These are phyloP conservation scores for Heliconius nattereri DNA, from an alignment of 1,140 invertebrate genomes.

Conservation along the genomic window DNA sequence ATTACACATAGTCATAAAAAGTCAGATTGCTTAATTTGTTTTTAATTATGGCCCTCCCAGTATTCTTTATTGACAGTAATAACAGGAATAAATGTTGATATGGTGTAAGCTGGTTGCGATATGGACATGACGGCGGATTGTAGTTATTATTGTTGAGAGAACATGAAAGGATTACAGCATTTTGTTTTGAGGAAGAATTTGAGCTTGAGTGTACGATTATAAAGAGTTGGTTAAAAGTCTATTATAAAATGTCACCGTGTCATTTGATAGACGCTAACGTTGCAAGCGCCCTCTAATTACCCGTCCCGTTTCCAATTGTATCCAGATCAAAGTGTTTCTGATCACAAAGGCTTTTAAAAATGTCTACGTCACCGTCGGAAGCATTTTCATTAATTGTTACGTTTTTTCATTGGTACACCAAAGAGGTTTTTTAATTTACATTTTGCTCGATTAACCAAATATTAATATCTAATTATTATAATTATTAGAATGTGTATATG, in stretches of 20 bases:
- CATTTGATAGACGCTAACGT: slow-evolving; percentile 14
- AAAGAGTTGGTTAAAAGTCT: slow-evolving; percentile 5
- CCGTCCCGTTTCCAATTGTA: slow-evolving; percentile 50
- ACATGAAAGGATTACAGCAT: not conserved
- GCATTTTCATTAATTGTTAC: slow-evolving; percentile 54
- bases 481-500: too few relatives aligned
- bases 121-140: not conserved
- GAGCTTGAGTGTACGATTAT: not conserved
- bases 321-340: slow-evolving; percentile 65
- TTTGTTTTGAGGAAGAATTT: not conserved
- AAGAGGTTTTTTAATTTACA: slow-evolving; percentile 32
- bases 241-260: slow-evolving; percentile 16
- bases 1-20: slow-evolving; percentile 37
- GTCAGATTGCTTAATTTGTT: slow-evolving; percentile 31
- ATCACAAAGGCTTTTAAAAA: slow-evolving; percentile 68
- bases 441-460: slow-evolving; percentile 25
- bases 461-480: not conserved
- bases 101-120: not conserved
- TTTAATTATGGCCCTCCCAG: slow-evolving; percentile 25
- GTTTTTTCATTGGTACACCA: slow-evolving; percentile 27
- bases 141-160: not conserved
- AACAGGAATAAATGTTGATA: slow-evolving; percentile 7
- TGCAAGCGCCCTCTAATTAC: slow-evolving; percentile 18
- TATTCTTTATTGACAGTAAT: not conserved
- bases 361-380: slow-evolving; percentile 48